phyloP scores from a whole-genome alignment of 2,888 invertebrate genomes.

The Euclidia mi region DNA sequence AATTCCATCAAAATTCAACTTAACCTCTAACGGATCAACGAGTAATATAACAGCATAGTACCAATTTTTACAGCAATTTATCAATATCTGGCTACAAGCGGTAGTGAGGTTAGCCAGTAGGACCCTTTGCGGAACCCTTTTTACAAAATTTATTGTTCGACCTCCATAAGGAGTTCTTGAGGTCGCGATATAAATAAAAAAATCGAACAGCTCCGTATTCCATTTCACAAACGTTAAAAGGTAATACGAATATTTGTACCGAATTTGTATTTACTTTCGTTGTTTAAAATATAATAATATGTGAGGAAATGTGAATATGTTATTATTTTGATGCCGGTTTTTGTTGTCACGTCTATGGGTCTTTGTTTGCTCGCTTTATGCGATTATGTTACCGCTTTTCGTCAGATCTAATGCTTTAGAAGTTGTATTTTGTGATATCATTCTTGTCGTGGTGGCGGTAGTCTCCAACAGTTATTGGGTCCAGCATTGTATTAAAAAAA shows the following conservation, averaged over 20 bases:
- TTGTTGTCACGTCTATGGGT: background rate
- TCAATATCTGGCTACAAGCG: no score
- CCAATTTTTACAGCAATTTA: conserved; percentile 49
- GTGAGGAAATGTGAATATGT: conserved; percentile 7
- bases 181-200: conserved; percentile 57
- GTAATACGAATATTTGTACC: conserved; percentile 40
- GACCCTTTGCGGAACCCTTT: conserved; percentile 55
- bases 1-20: conserved; percentile 32
- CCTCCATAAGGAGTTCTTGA: conserved; percentile 47
- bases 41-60: conserved; percentile 31
- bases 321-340: conserved; percentile 2
- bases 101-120: conserved; percentile 45
- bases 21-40: conserved; percentile 23
- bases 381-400: no score
- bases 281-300: conserved; percentile 9
- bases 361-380: no score
- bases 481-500: no score
- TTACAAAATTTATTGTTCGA: conserved; percentile 68
- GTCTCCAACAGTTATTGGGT: no score
- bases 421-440: no score
- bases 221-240: conserved; percentile 46
- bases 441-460: no score
- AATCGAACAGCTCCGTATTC: conserved; percentile 50
- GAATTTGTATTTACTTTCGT: no score
- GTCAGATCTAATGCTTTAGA: no score